A percentile compares a stretch with the other conserved stretches of the same genome.
Evolutionary conservation across 2,113 vertebrate species (phyloP).

Genomic region (Oncorhynchus nerka): DNA sequence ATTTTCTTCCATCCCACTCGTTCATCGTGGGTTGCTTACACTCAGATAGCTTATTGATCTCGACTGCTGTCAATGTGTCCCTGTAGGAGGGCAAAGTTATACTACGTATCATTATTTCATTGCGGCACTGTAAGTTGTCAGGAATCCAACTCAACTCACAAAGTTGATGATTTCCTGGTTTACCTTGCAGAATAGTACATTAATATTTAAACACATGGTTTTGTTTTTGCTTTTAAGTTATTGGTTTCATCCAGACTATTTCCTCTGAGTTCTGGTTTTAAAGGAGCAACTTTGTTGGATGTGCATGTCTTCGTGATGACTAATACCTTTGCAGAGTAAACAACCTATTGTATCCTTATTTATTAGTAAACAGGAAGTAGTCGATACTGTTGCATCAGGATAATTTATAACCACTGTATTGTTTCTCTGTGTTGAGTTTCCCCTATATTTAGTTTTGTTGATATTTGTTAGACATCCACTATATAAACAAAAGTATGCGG

Average conservation of each 20-base stretch:
- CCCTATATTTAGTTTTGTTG: constrained; percentile 6
- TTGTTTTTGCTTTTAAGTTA: background rate
- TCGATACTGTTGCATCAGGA: constrained; percentile 22
- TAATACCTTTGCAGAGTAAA: too few species aligned
- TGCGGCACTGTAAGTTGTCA: background rate
- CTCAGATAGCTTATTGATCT: background rate
- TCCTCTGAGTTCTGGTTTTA: background rate
- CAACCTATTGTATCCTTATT: background rate
- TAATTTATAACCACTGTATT: constrained; percentile 49
- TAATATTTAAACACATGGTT: background rate
- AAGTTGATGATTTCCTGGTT: background rate
- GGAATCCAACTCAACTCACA: background rate
- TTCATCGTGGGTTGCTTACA: constrained; percentile 14
- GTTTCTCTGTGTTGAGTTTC: constrained; percentile 5
- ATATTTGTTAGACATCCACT: background rate
- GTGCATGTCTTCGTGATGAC: background rate
- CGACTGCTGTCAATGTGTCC: constrained; percentile 9
- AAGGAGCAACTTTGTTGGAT: background rate
- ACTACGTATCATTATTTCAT: background rate
- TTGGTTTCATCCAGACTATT: background rate
- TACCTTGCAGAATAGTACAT: background rate
- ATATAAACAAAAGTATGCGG: background rate
- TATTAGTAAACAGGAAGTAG: background rate
- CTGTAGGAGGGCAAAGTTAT: background rate
- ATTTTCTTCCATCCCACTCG: constrained; percentile 9